Evolutionary conservation across 1,140 invertebrate genomes (phyloP), one percentile per base, ranked within the genome.

Genomic region (Pseudomyrmex concolor): DNA sequence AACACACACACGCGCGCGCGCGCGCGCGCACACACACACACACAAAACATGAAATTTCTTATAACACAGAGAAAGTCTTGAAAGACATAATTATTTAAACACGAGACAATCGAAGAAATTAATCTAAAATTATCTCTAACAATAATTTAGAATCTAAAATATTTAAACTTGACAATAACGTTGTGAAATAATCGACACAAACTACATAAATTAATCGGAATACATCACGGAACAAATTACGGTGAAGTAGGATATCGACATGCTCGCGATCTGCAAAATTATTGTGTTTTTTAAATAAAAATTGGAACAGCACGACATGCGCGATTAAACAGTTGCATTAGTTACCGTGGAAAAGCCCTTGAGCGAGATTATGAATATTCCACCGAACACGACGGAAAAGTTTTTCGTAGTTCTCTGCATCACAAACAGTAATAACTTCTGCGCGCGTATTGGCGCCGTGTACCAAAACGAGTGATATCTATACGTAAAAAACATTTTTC

Each of bases 281-380:
- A 62, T 59, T 45, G 7, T 22, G 22, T 8, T 1, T 34, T 34
- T 34, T 22, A 25, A 8, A 68, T 51, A 0, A 68, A 68, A 15
- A 22, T 51, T 68, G 51, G 9, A 5, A 51, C 48, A 2, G 15
- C 50, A 0, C 1, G 22, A 68, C 4, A 5, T 51, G 50, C 50
- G 0, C 22, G 17, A 68, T 0, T 22, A 34, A 34, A 0, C 43
- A 54, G 13, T 63, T n/a, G 43, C 25, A 5, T 50, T 63, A 10
- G 34, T 74, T 74, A 74, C 72, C 59, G 59, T 63, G 43, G 60
- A 50, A 13, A 74, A 74, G 1, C 72, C 59, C 63, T 63, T 60
- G 8, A 62, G n/a, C 3, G 57, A 74, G 7, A 63, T 25, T 48
- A 74, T 48, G 43, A 62, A 74, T 63, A 74, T 48, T 25, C 68